These are phyloP conservation scores for Pammene aurita DNA, from an alignment of 2,888 invertebrate genomes.

Conservation along the genomic window DNA sequence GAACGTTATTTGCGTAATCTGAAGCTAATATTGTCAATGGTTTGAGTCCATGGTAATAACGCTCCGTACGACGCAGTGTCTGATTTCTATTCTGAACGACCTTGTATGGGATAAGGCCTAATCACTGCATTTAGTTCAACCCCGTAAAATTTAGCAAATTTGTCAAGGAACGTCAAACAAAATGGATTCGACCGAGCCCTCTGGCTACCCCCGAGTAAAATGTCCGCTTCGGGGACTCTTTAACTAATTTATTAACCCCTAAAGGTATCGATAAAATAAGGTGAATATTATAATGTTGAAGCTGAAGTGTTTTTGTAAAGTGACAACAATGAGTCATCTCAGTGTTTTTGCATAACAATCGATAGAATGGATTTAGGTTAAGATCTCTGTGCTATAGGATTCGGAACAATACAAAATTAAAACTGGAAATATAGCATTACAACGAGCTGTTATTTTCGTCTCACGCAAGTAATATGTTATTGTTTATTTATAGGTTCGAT, in stretches of 20 bases:
- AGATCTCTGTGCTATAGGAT: conserved; percentile 74
- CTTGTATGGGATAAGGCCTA: conserved; percentile 6
- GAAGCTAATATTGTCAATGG: conserved; percentile 1
- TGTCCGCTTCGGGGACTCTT: conserved; percentile 77
- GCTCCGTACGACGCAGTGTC: conserved; percentile 20
- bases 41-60: conserved; percentile 22
- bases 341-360: conserved; percentile 83
- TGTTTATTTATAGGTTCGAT: conserved; percentile 78
- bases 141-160: conserved; percentile 35
- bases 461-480: conserved; percentile 68
- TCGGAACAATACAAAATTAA: conserved; percentile 68
- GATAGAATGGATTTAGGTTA: conserved; percentile 82
- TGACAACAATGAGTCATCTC: conserved; percentile 66
- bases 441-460: conserved; percentile 60
- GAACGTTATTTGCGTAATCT: conserved; percentile 1
- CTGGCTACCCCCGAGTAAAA: conserved; percentile 63
- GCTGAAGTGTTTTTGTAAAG: conserved; percentile 55
- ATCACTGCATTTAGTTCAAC: conserved; percentile 9
- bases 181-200: conserved; percentile 47
- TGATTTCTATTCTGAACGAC: not conserved
- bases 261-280: conserved; percentile 63
- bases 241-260: conserved; percentile 66
- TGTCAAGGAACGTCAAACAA: conserved; percentile 46
- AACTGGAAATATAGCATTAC: conserved; percentile 62
- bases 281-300: conserved; percentile 63